phyloP scores from a whole-genome alignment of 2,888 invertebrate genomes.

The Chaitophorus viminalis region DNA sequence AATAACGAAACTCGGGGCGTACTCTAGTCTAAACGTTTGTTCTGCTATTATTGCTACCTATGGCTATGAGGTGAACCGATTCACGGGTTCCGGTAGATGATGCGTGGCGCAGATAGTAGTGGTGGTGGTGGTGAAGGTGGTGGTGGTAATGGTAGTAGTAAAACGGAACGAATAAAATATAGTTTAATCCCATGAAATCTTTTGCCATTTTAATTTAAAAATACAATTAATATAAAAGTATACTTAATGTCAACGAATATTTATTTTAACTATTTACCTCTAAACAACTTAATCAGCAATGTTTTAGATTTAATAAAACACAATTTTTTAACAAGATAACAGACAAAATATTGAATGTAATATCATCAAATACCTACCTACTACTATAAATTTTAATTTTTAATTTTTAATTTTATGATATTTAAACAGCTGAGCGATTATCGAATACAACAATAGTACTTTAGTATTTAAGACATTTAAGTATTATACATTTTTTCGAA shows the following conservation, averaged over 20 bases:
- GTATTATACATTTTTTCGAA: too few species aligned
- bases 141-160: neutral
- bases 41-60: too few species aligned
- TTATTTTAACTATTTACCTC: neutral
- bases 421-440: too few species aligned
- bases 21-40: neutral
- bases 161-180: neutral
- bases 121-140: too few species aligned
- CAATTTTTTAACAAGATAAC: neutral
- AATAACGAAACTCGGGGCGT: constrained; percentile 4
- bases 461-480: too few species aligned
- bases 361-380: neutral
- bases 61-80: neutral
- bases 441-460: too few species aligned
- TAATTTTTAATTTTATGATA: too few species aligned
- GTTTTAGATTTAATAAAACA: neutral
- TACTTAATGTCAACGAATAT: too few species aligned
- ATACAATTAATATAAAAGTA: neutral
- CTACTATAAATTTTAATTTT: neutral
- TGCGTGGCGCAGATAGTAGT: neutral
- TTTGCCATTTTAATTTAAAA: constrained; percentile 16
- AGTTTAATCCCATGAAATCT: constrained; percentile 31
- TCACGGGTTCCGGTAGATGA: neutral
- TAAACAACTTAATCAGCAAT: neutral
- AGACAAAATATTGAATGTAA: neutral